Evolutionary conservation across 2,888 invertebrate genomes (phyloP), one percentile per base, ranked within the genome.

Genomic region (Leuctra nigra): DNA sequence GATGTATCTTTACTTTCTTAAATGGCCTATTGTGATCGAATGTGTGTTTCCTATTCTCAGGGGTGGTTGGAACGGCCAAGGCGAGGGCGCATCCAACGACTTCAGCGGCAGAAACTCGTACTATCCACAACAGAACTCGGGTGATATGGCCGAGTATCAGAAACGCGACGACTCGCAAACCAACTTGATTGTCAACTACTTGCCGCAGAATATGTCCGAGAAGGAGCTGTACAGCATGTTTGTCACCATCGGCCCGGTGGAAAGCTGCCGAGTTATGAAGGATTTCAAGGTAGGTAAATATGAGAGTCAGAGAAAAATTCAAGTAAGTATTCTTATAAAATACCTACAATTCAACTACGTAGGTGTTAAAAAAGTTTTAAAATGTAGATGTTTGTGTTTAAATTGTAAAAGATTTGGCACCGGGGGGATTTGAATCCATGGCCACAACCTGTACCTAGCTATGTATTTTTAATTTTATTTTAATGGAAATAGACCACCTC

Each of bases 181-280:
- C 57, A 95, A 95, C 76, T 80, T 96, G 65, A 96, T 96, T 65
- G 88, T 96, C 68, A 96, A 96, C 78, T 96, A 95, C 73, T 80
- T 96, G 66, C 95, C 96, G 25, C 95, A 95, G 75, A 88, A 86
- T 67, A 87, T 95, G 79, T 89, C 90, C 1, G 95, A 95, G 71
- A 87, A 89, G 69, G 93, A 94, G 68, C 79, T 95, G 57, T 88
- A 87, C 70, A 85, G 87, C 63, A 84, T 95, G 77, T 96, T 96
- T 73, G 82, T 87, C 65, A 84, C 87, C 54, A 85, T 92, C 65
- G 95, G 95, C 52, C 87, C 89, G 20, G 83, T 96, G 47, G 92
- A 92, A 70, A 90, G 87, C 65, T 91, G 91, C 71, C 82, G 93
- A 66, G 90, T 96, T 66, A 92, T 92, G 91, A 86, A 88, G 73